Base-by-base conservation (phyloP, 2,797 vertebrate genomes). In the Hozukius guyotensis region DNA sequence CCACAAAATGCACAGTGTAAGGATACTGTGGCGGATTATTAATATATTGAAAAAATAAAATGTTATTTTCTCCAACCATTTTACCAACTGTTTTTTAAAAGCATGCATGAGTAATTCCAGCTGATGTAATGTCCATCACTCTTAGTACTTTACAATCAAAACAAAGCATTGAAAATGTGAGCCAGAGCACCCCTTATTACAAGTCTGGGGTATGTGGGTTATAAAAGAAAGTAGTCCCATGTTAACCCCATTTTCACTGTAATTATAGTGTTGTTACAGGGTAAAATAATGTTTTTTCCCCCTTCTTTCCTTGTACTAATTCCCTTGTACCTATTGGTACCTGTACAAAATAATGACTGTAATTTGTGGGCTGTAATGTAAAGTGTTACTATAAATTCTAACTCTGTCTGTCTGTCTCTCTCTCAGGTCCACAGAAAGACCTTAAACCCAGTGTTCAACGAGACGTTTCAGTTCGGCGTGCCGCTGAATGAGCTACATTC, bases 401-500 rank as follows among this genome's bases (percentile, higher is more conserved):
- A 9, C 49, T 24, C 16, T 10, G 18, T 24, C 3, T 57, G 20
- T 56, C 9, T 32, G 8, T 38, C 29, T 14, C 3, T 29, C 46
- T 38, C 31, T 13, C 90, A 94, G 89, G 97, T 98, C 77, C 97
- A 98, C 93, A 96, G 97, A 87, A 98, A 98, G 95, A 98, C 97
- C 13, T 94, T 98, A 85, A 98, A 98, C 90, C 97, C 97, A 0
- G 92, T 98, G 78, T 98, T 98, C 93, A 97, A 98, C 0, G 97
- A 98, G 96, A 98, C 97, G 1, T 98, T 98, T 85, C 97, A 96
- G 91, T 98, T 98, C 67, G 94, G 96, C 0, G 97, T 98, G 59
- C 97, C 97, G 32, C 95, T 97, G 88, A 96, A 96, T 0, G 97
- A 98, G 94, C 94, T 98, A 83, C 97, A 97, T 82, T 96, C 96